Conservation (phyloP, 2,888 invertebrate genomes). For the Nymphalis urticae region DNA sequence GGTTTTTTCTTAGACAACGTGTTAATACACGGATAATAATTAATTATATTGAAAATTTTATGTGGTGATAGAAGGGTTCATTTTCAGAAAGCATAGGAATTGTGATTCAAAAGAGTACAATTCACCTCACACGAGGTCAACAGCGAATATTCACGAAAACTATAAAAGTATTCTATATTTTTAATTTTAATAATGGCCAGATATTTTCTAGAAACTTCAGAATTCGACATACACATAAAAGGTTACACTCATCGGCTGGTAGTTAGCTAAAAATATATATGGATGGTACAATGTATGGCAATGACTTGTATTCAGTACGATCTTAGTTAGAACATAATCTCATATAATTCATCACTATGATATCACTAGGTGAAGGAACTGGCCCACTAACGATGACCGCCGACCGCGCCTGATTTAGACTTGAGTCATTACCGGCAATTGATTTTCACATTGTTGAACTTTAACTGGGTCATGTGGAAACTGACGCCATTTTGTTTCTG, state of each 20-base stretch:
- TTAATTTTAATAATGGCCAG: too few relatives aligned
- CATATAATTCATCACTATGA: constrained; percentile 35
- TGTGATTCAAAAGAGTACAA: too few relatives aligned
- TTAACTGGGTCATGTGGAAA: constrained; percentile 31
- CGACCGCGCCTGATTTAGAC: constrained; percentile 43
- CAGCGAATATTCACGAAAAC: too few relatives aligned
- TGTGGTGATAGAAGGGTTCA: too few relatives aligned
- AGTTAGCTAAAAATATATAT: background rate
- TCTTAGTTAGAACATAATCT: constrained; percentile 11
- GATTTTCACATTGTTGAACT: constrained; percentile 41
- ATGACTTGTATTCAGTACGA: constrained; percentile 2
- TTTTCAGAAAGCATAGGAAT: too few relatives aligned
- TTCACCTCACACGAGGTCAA: too few relatives aligned
- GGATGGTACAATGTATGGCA: constrained; percentile 1
- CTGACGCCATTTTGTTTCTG: constrained; percentile 20
- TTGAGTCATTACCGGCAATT: constrained; percentile 42
- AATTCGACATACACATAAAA: too few relatives aligned
- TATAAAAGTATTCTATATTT: too few relatives aligned
- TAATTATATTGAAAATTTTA: too few relatives aligned
- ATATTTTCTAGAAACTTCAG: too few relatives aligned
- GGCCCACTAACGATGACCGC: constrained; percentile 43
- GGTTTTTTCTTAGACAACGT: too few relatives aligned
- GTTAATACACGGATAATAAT: too few relatives aligned
- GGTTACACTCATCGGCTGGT: background rate
- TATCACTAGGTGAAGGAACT: constrained; percentile 48